Conservation (phyloP, 2,888 invertebrate genomes). For the Andrena fulva region DNA sequence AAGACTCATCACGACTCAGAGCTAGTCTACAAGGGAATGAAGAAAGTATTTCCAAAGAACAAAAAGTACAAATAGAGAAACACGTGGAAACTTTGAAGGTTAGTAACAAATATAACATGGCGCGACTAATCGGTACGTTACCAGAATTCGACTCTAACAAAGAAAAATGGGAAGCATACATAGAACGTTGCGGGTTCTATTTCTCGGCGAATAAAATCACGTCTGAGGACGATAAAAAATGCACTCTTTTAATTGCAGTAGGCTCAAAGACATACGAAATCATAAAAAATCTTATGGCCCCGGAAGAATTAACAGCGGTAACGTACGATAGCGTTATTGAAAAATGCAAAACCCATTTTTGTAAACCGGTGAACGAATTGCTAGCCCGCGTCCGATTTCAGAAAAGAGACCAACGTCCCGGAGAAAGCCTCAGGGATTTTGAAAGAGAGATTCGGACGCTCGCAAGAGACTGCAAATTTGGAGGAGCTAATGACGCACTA, state of each 20-base stretch:
- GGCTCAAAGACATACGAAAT: neutral
- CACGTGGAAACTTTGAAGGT: neutral
- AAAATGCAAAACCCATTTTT: neutral
- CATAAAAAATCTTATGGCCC: slow-evolving; percentile 1
- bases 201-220: neutral
- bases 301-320: neutral
- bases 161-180: neutral
- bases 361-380: neutral
- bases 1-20: too few species aligned
- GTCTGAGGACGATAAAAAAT: neutral
- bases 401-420: neutral
- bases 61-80: too few species aligned
- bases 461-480: neutral
- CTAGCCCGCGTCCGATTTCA: neutral
- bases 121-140: neutral
- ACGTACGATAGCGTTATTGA: neutral
- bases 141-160: neutral
- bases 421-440: neutral
- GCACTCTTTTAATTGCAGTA: neutral
- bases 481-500: neutral
- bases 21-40: too few species aligned
- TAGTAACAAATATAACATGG: neutral
- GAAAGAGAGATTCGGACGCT: neutral
- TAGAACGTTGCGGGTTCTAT: neutral
- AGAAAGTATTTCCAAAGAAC: too few species aligned